Evolutionary conservation across 2,888 invertebrate genomes (phyloP), one percentile per base, ranked within the genome.

Genomic region (Minunthozetes semirufus): DNA sequence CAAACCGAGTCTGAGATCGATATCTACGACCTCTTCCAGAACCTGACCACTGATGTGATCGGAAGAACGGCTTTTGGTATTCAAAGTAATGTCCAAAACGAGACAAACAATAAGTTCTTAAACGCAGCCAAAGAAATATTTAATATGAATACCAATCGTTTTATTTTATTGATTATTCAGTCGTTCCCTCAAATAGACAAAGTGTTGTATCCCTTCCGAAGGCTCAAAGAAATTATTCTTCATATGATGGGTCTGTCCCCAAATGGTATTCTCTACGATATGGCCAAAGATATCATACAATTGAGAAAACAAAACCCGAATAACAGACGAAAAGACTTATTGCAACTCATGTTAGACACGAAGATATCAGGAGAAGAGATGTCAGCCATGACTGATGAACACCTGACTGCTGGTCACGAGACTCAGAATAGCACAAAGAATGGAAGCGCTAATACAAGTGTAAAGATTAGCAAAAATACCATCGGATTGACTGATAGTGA

Each of bases 31-130:
- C 73, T 82, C 1, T 85, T 82, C 77, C 84, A 85, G 79, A 82
- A 84, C 9, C 80, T 85, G 50, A 85, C 86, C 0, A 81, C 85
- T 77, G 85, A 86, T 76, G 83, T 85, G 3, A 86, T 86, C 75
- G 82, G 82, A 5, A 81, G 83, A 56, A 83, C 85, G 77, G 86
- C 85, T 0, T 81, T 86, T 74, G 85, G 84, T 4, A 80, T 85
- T 76, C 79, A 82, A 50, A 81, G 82, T 0, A 80, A 84, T 74
- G 82, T 83, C 9, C 81, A 85, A 73, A 79, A 79, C 15, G 79
- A 84, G 75, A 79, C 81, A 3, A 79, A 83, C n/a, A 83, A 84
- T 76, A 79, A 79, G 13, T 83, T 84, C 76, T 78, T 85, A 15
- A 42, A 42, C 1, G 76, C 75, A 15, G 75, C 75, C 2, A 72